These are phyloP conservation scores for Mormoops blainvillei DNA, from an alignment of 2,113 vertebrate species.

Conservation along the genomic window DNA sequence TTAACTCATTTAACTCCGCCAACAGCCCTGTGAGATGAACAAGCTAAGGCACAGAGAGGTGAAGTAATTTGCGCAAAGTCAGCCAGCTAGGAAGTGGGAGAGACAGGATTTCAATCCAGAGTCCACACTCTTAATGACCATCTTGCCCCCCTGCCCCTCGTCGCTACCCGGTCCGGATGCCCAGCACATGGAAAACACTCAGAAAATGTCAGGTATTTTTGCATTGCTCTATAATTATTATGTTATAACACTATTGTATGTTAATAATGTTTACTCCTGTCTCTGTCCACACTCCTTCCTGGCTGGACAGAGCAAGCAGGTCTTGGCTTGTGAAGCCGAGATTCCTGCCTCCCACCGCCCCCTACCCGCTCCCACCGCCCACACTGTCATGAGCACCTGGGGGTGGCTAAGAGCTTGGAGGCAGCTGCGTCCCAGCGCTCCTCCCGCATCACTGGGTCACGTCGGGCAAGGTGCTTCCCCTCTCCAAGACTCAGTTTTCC, in stretches of 20 bases:
- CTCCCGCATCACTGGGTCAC: neutral
- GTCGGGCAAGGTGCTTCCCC: neutral
- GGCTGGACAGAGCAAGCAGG: neutral
- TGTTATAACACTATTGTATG: neutral
- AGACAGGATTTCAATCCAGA: neutral
- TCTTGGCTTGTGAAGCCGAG: neutral
- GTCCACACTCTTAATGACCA: neutral
- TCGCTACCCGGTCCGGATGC: neutral
- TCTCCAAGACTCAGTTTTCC: neutral
- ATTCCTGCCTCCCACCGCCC: fast-evolving
- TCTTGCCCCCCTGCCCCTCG: fast-evolving
- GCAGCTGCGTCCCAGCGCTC: neutral
- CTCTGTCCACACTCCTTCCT: neutral
- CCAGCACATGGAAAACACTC: neutral
- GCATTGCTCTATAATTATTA: neutral
- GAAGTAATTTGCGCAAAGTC: neutral
- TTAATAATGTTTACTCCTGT: neutral
- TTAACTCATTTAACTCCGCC: neutral
- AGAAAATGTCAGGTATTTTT: neutral
- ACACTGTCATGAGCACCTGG: neutral
- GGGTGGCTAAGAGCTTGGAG: neutral
- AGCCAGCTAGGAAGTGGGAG: neutral
- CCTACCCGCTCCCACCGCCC: fast-evolving
- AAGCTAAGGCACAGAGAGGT: neutral
- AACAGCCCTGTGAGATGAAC: fast-evolving